These are phyloP conservation scores for Drosophila littoralis DNA, from an alignment of 1,140 invertebrate species.

Conservation along the genomic window DNA sequence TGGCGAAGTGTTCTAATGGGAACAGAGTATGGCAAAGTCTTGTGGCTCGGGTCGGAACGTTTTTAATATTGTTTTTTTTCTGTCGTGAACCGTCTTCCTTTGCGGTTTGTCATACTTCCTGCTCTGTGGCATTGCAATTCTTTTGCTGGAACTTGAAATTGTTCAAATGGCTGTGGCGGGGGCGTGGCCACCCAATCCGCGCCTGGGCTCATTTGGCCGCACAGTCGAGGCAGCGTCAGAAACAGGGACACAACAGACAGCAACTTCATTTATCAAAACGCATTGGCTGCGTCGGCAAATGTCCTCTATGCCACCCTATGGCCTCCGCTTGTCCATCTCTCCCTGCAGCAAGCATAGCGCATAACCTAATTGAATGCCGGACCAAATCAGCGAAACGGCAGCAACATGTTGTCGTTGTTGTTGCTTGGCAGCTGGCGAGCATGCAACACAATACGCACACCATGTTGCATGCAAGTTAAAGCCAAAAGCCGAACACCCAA, in stretches of 20 bases:
- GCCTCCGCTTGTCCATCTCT: not conserved
- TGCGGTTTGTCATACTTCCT: conserved; percentile 56
- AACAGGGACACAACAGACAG: conserved; percentile 54
- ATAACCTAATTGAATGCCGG: conserved; percentile 60
- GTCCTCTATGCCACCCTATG: conserved; percentile 1
- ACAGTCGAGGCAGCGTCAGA: conserved; percentile 32
- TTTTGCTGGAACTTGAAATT: conserved; percentile 52
- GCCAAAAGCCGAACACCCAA: conserved; percentile 32
- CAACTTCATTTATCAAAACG: conserved; percentile 78
- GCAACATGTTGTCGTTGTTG: not conserved
- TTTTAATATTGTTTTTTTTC: conserved; percentile 12
- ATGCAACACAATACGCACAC: conserved; percentile 21
- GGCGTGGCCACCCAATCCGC: not conserved
- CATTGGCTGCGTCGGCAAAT: conserved; percentile 38
- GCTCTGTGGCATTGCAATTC: conserved; percentile 40
- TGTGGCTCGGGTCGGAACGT: too few species aligned
- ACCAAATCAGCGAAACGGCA: conserved; percentile 34
- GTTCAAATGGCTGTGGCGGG: conserved; percentile 43
- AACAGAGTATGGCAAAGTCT: not conserved
- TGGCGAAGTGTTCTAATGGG: too few species aligned
- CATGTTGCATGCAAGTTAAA: conserved; percentile 18
- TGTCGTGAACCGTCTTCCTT: conserved; percentile 34
- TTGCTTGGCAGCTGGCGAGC: conserved; percentile 1
- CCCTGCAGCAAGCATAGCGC: not conserved
- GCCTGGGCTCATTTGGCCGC: conserved; percentile 26